Evolutionary conservation across 2,113 vertebrate genomes (phyloP).

Genomic region (Bubalus kerabau): DNA sequence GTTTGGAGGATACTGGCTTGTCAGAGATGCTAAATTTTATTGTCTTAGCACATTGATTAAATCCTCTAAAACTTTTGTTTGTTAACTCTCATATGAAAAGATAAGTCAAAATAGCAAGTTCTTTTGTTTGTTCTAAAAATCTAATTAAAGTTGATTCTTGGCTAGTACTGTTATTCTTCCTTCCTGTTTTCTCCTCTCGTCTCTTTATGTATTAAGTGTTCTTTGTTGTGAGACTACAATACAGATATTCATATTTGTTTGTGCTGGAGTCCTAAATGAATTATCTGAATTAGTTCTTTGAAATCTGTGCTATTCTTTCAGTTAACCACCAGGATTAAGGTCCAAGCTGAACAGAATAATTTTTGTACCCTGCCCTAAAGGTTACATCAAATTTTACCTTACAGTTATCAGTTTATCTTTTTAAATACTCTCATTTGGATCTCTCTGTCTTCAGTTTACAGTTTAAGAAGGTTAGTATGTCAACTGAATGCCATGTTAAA

Average conservation of each 20-base stretch:
- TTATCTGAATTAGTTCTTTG: background rate
- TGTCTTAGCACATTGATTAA: background rate
- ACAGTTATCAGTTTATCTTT: background rate
- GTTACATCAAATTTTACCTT: background rate
- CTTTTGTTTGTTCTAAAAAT: slow-evolving; percentile 3
- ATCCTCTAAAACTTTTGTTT: slow-evolving; percentile 6
- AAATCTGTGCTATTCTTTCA: background rate
- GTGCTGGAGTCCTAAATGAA: slow-evolving; percentile 4
- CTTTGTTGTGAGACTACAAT: background rate
- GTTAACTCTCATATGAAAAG: background rate
- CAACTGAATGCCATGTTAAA: background rate
- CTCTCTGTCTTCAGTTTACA: background rate
- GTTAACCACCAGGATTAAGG: background rate
- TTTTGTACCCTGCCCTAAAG: background rate
- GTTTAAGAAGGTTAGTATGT: background rate
- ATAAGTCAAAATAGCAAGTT: background rate
- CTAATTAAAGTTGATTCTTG: background rate
- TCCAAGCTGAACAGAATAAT: background rate
- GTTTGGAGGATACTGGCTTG: background rate
- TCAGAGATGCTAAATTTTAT: background rate
- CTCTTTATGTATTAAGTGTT: background rate
- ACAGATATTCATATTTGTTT: background rate
- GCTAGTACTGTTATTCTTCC: background rate
- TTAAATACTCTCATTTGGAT: background rate
- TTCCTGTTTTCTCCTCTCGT: background rate